Evolutionary conservation across 2,113 vertebrate species (phyloP).

Genomic region (Forbesichthys agassizii): DNA sequence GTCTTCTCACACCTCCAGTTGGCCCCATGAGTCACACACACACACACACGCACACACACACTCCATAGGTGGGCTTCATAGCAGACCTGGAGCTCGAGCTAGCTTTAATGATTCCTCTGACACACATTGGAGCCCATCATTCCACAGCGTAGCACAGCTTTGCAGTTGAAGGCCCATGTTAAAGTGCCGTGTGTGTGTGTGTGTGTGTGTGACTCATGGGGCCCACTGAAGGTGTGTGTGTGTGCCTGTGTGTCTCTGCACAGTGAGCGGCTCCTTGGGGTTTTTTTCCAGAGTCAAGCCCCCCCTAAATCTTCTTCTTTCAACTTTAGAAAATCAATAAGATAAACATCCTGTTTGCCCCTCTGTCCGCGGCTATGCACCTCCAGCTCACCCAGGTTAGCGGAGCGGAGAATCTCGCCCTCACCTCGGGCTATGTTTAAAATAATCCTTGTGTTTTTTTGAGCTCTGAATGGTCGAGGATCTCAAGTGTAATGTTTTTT

Average conservation of each 20-base stretch:
- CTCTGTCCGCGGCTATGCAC: slow-evolving; percentile 67
- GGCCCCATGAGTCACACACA: slow-evolving; percentile 36
- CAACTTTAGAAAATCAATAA: slow-evolving; percentile 79
- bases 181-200: slow-evolving; percentile 27
- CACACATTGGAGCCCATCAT: slow-evolving; percentile 75
- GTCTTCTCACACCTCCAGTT: slow-evolving; percentile 66
- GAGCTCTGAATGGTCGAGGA: slow-evolving; percentile 67
- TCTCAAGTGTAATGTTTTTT: slow-evolving; percentile 68
- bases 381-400: slow-evolving; percentile 65
- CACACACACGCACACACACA: neutral
- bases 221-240: neutral
- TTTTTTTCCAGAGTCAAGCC: slow-evolving; percentile 76
- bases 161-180: slow-evolving; percentile 70
- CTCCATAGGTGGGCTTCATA: slow-evolving; percentile 41
- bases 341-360: slow-evolving; percentile 78
- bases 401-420: slow-evolving; percentile 70
- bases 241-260: slow-evolving; percentile 38
- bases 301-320: slow-evolving; percentile 79
- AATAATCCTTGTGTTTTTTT: slow-evolving; percentile 69
- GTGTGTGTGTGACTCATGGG: neutral
- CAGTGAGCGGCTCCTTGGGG: slow-evolving; percentile 69
- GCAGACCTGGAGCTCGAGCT: slow-evolving; percentile 30
- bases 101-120: slow-evolving; percentile 74
- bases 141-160: slow-evolving; percentile 66
- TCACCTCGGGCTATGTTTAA: slow-evolving; percentile 81